Evolutionary conservation across 2,113 vertebrate genomes (phyloP).

Genomic region (Rattus norvegicus): GRCr8 NC_086025.1:56764501-56765000

Average conservation of each 20-base stretch:
- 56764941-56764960: not conserved
- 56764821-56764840: not conserved
- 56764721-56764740: not conserved
- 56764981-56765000: conserved; percentile 55
- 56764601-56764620: not conserved
- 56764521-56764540: not conserved
- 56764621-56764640: too few species aligned
- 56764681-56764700: not conserved
- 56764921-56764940: not conserved
- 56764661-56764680: not conserved
- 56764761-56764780: not conserved
- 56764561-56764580: conserved; percentile 8
- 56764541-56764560: conserved; percentile 14
- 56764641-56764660: too few species aligned
- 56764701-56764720: not conserved
- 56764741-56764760: not conserved
- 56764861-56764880: not conserved
- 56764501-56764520: not conserved
- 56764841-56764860: too few species aligned
- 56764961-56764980: not conserved
- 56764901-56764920: not conserved
- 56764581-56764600: not conserved
- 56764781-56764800: not conserved
- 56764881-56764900: not conserved
- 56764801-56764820: not conserved